Percentiles rank a stretch among this genome's conserved stretches.
Conservation (phyloP, 2,888 invertebrate species). For the Pedicia rivosa region DNA sequence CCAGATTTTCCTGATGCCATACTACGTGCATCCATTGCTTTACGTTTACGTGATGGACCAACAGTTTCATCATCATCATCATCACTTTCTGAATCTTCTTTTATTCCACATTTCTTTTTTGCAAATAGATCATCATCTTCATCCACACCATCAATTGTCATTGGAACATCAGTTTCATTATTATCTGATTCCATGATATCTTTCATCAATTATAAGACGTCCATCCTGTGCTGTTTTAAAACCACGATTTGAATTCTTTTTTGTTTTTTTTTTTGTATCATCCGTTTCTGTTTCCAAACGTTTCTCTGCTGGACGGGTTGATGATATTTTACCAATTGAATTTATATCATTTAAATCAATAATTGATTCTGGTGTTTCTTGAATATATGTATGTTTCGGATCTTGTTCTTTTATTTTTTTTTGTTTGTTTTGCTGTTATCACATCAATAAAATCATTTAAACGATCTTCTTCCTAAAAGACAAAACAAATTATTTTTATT, state of each 20-base stretch:
- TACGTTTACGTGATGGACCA: too few species aligned
- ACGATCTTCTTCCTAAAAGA: slow-evolving; percentile 29
- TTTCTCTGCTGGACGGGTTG: too few species aligned
- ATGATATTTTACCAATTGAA: slow-evolving; percentile 62
- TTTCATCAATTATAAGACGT: slow-evolving; percentile 68
- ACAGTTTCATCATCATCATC: slow-evolving; percentile 15
- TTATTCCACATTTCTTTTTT: slow-evolving; percentile 5
- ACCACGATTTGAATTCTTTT: slow-evolving; percentile 43
- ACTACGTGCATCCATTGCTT: slow-evolving; percentile 36
- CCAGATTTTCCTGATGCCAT: slow-evolving; percentile 38
- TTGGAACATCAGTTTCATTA: slow-evolving; percentile 12
- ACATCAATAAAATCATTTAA: slow-evolving; percentile 52
- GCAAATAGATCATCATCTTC: slow-evolving; percentile 13
- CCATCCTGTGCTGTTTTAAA: slow-evolving; percentile 76
- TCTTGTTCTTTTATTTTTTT: too few species aligned
- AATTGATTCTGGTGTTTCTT: slow-evolving; percentile 68
- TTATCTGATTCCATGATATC: slow-evolving; percentile 32
- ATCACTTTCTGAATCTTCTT: slow-evolving; percentile 8
- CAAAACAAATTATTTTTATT: too few species aligned
- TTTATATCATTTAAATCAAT: slow-evolving; percentile 77
- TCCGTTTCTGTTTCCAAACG: too few species aligned
- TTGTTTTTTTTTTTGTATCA: too few species aligned
- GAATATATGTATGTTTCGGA: slow-evolving; percentile 51
- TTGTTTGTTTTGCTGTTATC: slow-evolving; percentile 48
- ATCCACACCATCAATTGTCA: slow-evolving; percentile 11